Conservation (phyloP, 2,888 invertebrate genomes). For the Drosophila nr. perissopoda region DNA sequence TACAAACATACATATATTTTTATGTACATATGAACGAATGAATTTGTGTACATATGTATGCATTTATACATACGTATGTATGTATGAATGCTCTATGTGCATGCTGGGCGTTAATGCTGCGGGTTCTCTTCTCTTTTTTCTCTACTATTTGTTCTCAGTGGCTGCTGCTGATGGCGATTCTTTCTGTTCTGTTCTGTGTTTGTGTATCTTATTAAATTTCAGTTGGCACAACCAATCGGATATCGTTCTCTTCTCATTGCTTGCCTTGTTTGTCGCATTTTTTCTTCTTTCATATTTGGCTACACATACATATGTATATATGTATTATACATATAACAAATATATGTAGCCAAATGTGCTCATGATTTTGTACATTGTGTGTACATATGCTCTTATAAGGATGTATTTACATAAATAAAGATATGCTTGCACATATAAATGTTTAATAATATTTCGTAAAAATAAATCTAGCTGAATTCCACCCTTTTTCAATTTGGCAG, state of each 20-base stretch:
- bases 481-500: not conserved
- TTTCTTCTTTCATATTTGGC: constrained; percentile 11
- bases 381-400: not conserved
- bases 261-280: constrained; percentile 20
- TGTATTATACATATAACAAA: not conserved
- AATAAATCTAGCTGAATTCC: not conserved
- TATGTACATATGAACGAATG: constrained; percentile 19
- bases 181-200: constrained; percentile 39
- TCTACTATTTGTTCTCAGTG: constrained; percentile 55
- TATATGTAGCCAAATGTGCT: constrained; percentile 2
- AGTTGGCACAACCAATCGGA: constrained; percentile 80
- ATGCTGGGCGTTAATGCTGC: constrained; percentile 43
- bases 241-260: constrained; percentile 63
- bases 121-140: constrained; percentile 48
- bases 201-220: constrained; percentile 70
- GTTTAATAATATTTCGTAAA: not conserved
- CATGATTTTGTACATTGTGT: constrained; percentile 12
- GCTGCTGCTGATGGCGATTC: constrained; percentile 48
- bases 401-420: not conserved
- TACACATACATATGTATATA: constrained; percentile 5
- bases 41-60: constrained; percentile 6
- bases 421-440: not conserved
- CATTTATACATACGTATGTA: constrained; percentile 29
- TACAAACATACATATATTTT: constrained; percentile 18
- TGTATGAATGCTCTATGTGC: constrained; percentile 28